Conservation (phyloP, 2,797 vertebrate genomes). For the Gallinago stenura region DNA sequence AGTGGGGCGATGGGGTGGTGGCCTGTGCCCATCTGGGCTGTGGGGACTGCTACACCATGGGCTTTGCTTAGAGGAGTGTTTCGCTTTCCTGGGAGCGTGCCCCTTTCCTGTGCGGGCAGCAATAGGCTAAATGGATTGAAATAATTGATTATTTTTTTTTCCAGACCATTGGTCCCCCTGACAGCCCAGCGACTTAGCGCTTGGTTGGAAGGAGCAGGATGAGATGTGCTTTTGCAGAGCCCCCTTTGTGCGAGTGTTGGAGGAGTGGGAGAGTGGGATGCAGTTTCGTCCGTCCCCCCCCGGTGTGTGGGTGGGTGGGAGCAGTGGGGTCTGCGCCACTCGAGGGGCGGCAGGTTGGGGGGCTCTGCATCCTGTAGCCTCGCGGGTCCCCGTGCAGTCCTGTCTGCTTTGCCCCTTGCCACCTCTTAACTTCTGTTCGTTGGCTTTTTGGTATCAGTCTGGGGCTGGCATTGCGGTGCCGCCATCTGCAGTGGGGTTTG, state of each 20-base stretch:
- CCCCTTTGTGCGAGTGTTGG: fast-evolving
- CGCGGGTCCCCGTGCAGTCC: fast-evolving
- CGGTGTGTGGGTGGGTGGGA: fast-evolving
- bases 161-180: neutral
- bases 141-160: neutral
- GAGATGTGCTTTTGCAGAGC: neutral
- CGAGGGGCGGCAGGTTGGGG: neutral
- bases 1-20: neutral
- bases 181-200: neutral
- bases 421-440: fast-evolving
- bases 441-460: fast-evolving
- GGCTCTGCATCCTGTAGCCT: neutral
- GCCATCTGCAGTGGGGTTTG: fast-evolving
- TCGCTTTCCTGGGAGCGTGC: neutral
- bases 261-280: neutral
- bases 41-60: fast-evolving
- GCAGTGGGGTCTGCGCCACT: neutral
- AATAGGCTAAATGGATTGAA: neutral
- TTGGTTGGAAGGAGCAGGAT: neutral
- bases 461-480: fast-evolving
- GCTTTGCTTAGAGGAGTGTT: neutral
- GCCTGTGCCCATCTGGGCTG: fast-evolving
- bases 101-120: neutral
- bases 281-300: fast-evolving
- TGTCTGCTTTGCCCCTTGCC: fast-evolving